Evolutionary conservation across 2,888 invertebrate genomes (phyloP), one percentile per base, ranked within the genome.

Genomic region (Euplagia quadripunctaria): DNA sequence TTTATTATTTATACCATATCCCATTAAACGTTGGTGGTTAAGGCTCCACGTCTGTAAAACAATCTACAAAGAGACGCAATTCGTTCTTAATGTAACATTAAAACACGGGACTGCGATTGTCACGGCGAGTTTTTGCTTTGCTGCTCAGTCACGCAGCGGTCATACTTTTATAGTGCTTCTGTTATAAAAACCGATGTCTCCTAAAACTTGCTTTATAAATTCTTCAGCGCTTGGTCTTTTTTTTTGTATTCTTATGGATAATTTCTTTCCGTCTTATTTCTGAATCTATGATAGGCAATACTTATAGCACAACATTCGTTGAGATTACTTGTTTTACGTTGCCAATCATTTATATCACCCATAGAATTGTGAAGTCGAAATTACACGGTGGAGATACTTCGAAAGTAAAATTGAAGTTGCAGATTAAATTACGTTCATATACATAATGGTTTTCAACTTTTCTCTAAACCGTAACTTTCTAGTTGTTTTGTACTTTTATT

Each of bases 121-220:
- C 78, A 83, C 79, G 75, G 75, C 61, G 64, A 74, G 76, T 80
- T 84, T 83, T 80, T 82, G 76, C 80, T 64, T 80, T 70, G 61
- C 70, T 79, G 71, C 72, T 80, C 80, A 79, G 80, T 83, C 79
- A 84, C 85, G 85, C 80, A 69, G 79, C 72, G 80, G 82, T 83
- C 83, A 77, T 78, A 79, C 77, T 78, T 78, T 71, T 75, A 74
- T 67, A 72, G 67, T 70, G 70, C 68, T 75, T 76, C 20, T 43
- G 67, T 77, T 71, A 77, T 75, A 83, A 84, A 84, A 84, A 84
- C 71, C 75, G 75, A 79, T 75, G 74, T 74, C 71, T 65, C 73
- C 71, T 58, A 46, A 68, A 64, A 79, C 72, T 74, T 70, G 61
- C 68, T 78, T 75, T 75, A 75, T 68, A 75, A 49, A 75, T 78